A percentile compares a stretch with the other conserved stretches of the same genome.
These are phyloP conservation scores for Nannospalax galili DNA, from an alignment of 2,113 vertebrate species.

Conservation along the genomic window DNA sequence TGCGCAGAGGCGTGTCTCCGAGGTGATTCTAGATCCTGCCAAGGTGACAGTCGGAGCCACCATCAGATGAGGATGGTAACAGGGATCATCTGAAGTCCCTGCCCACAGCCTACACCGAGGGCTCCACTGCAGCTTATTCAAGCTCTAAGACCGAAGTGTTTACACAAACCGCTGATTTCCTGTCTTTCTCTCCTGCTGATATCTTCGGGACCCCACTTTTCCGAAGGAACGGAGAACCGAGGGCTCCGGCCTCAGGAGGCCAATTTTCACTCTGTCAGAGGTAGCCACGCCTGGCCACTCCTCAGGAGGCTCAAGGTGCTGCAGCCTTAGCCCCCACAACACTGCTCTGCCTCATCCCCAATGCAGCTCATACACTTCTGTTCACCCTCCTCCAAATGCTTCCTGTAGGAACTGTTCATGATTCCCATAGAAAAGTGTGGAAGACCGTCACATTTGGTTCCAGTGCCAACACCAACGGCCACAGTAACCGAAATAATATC, in stretches of 20 bases:
- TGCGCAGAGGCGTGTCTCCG: background rate
- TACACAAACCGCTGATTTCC: fast-evolving
- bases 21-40: background rate
- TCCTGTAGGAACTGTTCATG: background rate
- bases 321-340: background rate
- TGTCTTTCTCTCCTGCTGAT: background rate
- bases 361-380: fast-evolving
- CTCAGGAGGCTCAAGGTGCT: background rate
- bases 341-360: fast-evolving
- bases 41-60: background rate
- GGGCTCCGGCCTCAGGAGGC: background rate
- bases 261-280: fast-evolving
- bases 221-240: fast-evolving
- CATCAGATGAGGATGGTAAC: fast-evolving
- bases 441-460: no score
- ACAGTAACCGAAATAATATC: background rate
- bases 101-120: fast-evolving
- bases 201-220: background rate
- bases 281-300: fast-evolving
- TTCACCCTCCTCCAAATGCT: fast-evolving
- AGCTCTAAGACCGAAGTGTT: no score
- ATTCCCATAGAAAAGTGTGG: background rate
- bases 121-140: no score
- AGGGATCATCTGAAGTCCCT: background rate
- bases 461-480: fast-evolving